Evolutionary conservation across 2,888 invertebrate genomes (phyloP).

Genomic region (Cephus rjabovi): DNA sequence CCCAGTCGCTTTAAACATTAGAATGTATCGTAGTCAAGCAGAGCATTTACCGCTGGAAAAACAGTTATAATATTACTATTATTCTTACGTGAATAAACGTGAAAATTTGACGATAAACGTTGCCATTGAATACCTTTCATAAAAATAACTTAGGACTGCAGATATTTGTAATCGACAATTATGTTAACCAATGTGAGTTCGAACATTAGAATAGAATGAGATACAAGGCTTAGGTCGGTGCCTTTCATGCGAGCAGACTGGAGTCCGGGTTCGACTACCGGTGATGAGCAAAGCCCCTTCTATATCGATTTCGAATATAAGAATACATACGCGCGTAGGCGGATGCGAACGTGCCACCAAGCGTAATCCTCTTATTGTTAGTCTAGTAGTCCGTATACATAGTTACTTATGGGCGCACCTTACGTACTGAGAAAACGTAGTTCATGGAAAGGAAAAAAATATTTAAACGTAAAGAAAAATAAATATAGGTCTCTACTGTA

Average conservation of each 20-base stretch:
- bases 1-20: background rate
- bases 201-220: conserved; percentile 22
- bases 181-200: conserved; percentile 9
- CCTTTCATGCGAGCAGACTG: background rate
- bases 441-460: background rate
- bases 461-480: background rate
- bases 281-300: conserved; percentile 11
- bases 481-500: background rate
- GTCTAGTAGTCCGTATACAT: background rate
- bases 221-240: background rate
- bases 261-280: conserved; percentile 24
- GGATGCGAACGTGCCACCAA: background rate
- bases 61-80: background rate
- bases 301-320: background rate
- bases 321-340: background rate
- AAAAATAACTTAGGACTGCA: background rate
- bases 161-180: background rate
- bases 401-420: background rate
- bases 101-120: background rate
- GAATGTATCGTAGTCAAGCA: background rate
- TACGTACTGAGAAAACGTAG: background rate
- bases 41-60: background rate
- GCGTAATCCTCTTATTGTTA: background rate
- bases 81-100: background rate
- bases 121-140: background rate